These are phyloP conservation scores for Zoanthus sociatus DNA, from an alignment of 92 coral and sea anemone genomes.

Conservation along the genomic window DNA sequence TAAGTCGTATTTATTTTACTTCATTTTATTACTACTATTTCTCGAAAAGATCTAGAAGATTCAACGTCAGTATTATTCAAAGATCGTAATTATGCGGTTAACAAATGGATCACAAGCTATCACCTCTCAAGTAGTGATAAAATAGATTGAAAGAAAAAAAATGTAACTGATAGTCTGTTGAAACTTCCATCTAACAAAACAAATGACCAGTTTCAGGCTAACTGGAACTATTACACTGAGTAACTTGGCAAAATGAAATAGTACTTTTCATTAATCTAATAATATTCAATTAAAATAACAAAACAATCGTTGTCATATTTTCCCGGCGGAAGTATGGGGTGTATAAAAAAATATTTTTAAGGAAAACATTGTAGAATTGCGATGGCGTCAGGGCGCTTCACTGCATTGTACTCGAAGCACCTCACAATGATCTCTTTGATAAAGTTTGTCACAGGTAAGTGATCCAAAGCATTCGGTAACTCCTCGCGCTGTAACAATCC, in stretches of 20 bases:
- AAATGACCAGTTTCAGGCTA: too few species aligned
- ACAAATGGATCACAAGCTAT: too few species aligned
- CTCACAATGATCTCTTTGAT: constrained; percentile 10
- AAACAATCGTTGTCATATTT: background rate
- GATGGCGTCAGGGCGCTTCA: constrained; percentile 33
- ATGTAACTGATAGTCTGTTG: too few species aligned
- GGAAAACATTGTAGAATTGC: constrained; percentile 26
- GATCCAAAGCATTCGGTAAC: constrained; percentile 2
- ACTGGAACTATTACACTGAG: too few species aligned
- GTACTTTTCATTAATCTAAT: background rate
- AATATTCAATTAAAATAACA: background rate
- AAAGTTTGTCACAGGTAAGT: constrained; percentile 6
- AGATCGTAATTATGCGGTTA: too few species aligned
- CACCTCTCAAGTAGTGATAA: too few species aligned
- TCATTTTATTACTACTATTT: too few species aligned
- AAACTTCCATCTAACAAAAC: too few species aligned
- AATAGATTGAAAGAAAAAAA: too few species aligned
- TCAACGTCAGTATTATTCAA: too few species aligned
- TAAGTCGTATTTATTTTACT: too few species aligned
- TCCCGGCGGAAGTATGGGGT: background rate
- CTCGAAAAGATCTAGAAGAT: too few species aligned
- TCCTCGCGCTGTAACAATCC: background rate
- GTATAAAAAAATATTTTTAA: background rate
- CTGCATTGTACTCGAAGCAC: constrained; percentile 23
- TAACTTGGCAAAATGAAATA: background rate